These are phyloP conservation scores for Muschampia plurimacula DNA, from an alignment of 2,888 invertebrate genomes.

Conservation along the genomic window DNA sequence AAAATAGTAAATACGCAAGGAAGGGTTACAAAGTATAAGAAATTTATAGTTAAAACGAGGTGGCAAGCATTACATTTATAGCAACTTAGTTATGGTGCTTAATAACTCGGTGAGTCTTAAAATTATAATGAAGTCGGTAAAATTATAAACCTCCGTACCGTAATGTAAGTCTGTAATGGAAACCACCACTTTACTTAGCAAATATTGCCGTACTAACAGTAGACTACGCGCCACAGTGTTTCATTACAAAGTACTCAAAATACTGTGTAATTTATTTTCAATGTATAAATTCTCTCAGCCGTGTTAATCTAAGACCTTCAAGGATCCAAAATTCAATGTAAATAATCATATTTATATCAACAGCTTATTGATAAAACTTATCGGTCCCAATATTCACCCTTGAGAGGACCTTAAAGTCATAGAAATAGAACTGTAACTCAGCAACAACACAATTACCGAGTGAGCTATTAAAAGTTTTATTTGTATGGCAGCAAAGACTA, in stretches of 20 bases:
- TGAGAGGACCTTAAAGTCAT: constrained; percentile 23
- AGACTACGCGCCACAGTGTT: background rate
- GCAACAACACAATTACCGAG: constrained; percentile 23
- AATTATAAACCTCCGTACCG: background rate
- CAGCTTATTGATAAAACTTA: constrained; percentile 36
- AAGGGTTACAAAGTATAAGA: background rate
- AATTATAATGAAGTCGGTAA: background rate
- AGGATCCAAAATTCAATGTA: constrained; percentile 25
- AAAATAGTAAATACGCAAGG: no score
- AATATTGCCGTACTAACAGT: background rate
- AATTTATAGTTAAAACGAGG: background rate
- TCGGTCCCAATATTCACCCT: constrained; percentile 20
- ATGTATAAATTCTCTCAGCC: background rate
- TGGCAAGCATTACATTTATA: background rate
- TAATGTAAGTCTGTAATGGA: background rate
- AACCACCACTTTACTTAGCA: constrained; percentile 10
- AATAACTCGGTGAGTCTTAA: background rate
- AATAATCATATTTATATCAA: constrained; percentile 35
- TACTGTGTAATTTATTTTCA: constrained; percentile 8
- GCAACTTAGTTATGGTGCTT: background rate
- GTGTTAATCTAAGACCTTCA: constrained; percentile 26
- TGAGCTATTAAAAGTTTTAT: constrained; percentile 36
- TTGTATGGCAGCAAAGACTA: constrained; percentile 37
- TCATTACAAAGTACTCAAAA: constrained; percentile 4
- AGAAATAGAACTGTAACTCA: constrained; percentile 23